Evolutionary conservation across 2,888 invertebrate species (phyloP).

Genomic region (Leptinotarsa tumamoca): DNA sequence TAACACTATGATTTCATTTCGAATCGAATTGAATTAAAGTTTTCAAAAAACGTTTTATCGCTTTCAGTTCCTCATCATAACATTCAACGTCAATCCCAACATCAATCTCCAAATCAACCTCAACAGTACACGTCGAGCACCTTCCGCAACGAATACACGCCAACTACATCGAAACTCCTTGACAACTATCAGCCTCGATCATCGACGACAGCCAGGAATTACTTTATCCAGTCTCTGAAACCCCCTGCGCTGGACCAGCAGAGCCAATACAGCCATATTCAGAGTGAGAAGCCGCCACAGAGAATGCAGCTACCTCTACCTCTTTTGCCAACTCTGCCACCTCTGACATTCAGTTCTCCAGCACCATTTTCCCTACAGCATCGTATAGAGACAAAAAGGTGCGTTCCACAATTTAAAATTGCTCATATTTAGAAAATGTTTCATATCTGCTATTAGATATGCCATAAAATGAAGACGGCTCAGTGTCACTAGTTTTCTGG

Average conservation of each 20-base stretch:
- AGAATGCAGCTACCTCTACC: constrained; percentile 61
- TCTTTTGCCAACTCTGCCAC: constrained; percentile 60
- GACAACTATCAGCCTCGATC: constrained; percentile 31
- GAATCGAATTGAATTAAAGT: neutral
- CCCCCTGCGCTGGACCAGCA: constrained; percentile 48
- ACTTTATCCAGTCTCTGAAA: constrained; percentile 46
- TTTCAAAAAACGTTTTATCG: neutral
- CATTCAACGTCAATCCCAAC: constrained; percentile 22
- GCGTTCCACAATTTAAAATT: no score
- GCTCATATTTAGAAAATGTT: no score
- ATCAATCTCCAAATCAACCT: neutral
- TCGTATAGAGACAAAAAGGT: constrained; percentile 62
- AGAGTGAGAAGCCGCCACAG: constrained; percentile 60
- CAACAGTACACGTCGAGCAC: constrained; percentile 43
- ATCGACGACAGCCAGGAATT: constrained; percentile 37
- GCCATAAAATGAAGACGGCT: no score
- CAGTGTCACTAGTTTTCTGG: no score
- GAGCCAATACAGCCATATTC: constrained; percentile 48
- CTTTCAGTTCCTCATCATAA: constrained; percentile 38
- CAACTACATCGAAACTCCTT: constrained; percentile 32
- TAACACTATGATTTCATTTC: no score
- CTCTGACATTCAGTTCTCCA: constrained; percentile 64
- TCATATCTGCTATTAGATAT: no score
- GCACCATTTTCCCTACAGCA: constrained; percentile 62
- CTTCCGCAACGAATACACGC: constrained; percentile 33